Base-by-base conservation (phyloP, 2,888 invertebrate genomes). In the Napeogenes inachia region DNA sequence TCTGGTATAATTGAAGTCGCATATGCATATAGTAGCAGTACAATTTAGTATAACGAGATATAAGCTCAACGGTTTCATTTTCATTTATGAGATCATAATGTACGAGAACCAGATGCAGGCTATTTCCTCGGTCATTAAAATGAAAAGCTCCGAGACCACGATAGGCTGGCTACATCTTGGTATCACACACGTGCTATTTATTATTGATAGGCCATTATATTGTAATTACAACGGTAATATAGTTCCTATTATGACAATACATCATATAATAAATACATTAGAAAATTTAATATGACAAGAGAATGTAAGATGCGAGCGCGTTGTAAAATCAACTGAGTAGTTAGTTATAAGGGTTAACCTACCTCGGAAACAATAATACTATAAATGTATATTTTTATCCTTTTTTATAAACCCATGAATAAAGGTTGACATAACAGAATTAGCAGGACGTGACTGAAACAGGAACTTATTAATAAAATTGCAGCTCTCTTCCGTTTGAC, bases 401-500 rank as follows among this genome's bases (percentile, higher is more conserved):
- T 8, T 4, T 50, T 50, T 50, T 50, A 50, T 50, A 50, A 50
- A 30, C 30, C 4, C 8, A 50, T 50, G 30, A 50, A 50, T 46
- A 45, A 45, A 47, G 61, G 57, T 64, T 66, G 67, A 68, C 61
- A 61, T 64, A 70, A 76, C 80, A 68, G 77, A 81, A 85, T 80
- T 82, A 78, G 79, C 86, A 85, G 87, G 86, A 87, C 83, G 85
- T 68, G 72, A 80, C 75, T 81, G 80, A 82, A 85, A 86, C 87
- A 85, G 87, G 87, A 87, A 86, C 86, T 84, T 85, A 85, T 87
- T 86, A 86, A 87, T 88, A 85, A 85, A 87, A 87, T 85, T 76
- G 84, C 84, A 79, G 78, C 80, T 81, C 78, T 82, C 82, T 87
- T 86, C 87, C 88, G 84, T 76, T 77, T 77, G 76, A 73, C 79